Percentiles rank a stretch among this genome's conserved stretches.
Conservation (phyloP, 2,113 vertebrate species). For the Callipepla squamata region DNA sequence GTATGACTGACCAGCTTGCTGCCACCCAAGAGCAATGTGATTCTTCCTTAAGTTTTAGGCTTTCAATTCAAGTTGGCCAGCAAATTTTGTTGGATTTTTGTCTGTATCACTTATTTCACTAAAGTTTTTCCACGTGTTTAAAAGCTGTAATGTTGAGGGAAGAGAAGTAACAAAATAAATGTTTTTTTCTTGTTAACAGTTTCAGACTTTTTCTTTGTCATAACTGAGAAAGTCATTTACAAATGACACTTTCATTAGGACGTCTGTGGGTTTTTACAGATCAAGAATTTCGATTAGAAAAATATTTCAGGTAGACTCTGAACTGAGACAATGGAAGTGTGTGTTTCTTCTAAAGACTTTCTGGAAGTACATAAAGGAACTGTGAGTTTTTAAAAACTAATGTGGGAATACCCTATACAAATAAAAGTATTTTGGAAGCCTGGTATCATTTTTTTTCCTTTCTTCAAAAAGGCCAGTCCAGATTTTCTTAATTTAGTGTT, state of each 20-base stretch:
- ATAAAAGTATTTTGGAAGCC: background rate
- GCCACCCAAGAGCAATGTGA: background rate
- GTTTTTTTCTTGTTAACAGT: background rate
- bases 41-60: background rate
- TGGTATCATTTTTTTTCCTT: background rate
- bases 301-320: background rate
- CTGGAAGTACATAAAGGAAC: background rate
- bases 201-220: background rate
- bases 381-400: background rate
- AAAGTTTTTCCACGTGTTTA: background rate
- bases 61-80: background rate
- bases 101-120: constrained; percentile 20
- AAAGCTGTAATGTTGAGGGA: background rate
- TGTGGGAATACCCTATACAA: background rate
- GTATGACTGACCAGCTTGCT: background rate
- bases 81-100: background rate
- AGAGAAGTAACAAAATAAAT: background rate
- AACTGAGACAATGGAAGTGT: background rate
- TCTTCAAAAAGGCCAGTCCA: background rate
- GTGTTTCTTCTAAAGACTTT: background rate
- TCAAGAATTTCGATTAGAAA: background rate
- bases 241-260: background rate
- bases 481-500: background rate
- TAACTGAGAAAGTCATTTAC: constrained; percentile 3
- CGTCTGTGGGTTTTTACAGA: background rate